Base-by-base conservation (phyloP, 1,140 invertebrate species). In the Pogonus chalceus region DNA sequence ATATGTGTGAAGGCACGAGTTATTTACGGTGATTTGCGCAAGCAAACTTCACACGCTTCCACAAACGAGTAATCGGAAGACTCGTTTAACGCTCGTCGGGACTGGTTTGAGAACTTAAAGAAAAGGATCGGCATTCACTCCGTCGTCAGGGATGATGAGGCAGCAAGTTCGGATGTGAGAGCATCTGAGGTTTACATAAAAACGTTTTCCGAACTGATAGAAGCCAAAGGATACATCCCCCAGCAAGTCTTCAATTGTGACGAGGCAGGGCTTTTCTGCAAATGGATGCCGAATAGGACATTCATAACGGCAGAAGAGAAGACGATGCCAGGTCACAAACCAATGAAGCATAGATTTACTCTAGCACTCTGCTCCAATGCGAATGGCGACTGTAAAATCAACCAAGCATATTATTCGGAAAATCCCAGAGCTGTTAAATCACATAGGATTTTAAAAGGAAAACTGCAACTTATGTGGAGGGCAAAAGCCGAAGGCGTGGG, bases 361-460 rank as follows among this genome's bases (percentile, higher is more conserved):
- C n/a, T 35, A n/a, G 7, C n/a, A 9, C n/a, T 35, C 31, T 35
- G 31, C n/a, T 7, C 31, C 31, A 35, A 35, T 35, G 7, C 31
- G 7, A 35, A n/a, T 35, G 31, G 7, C n/a, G n/a, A 35, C n/a
- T n/a, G n/a, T 9, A 35, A 35, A 9, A 35, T 35, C 7, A 35
- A 35, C 7, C 31, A n/a, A 22, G 62, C 76, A 39, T 69, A 76
- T 60, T 59, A 64, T 54, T 68, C 64, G 22, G 56, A 66, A 61
- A 71, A 66, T 60, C 72, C 68, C 46, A 59, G 65, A 56, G 58
- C 66, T 4, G 60, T 74, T 35, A 73, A 72, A 59, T 60, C 59
- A 52, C 52, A 59, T 20, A 51, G 59, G 51, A 56, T 57, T 49
- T 48, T 54, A 39, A 65, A 67, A 56, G 54, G 57, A 56, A 51